phyloP scores from a whole-genome alignment of 2,888 invertebrate genomes.

The Agapostemon virescens region DNA sequence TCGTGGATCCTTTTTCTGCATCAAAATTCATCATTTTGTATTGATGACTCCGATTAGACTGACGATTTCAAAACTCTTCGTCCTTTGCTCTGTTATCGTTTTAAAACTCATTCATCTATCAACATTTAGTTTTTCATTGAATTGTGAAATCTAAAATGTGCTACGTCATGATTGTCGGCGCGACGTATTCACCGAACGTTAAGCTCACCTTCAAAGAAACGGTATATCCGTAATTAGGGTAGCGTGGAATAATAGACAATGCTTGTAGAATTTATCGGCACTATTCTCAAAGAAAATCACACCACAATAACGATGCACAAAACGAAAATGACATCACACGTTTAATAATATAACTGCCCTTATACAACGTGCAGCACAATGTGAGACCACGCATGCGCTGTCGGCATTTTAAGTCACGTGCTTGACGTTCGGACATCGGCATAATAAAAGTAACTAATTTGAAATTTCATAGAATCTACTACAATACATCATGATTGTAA shows the following conservation, averaged over 20 bases:
- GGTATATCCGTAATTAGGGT: slow-evolving; percentile 6
- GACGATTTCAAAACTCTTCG: slow-evolving; percentile 52
- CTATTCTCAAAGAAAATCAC: slow-evolving; percentile 11
- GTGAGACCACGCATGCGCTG: not conserved
- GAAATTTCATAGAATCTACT: not conserved
- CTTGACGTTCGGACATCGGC: not conserved
- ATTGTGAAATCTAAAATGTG: slow-evolving; percentile 42
- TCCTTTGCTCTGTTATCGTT: slow-evolving; percentile 50
- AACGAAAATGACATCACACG: slow-evolving; percentile 32
- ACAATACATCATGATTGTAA: not conserved
- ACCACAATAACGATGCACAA: not conserved
- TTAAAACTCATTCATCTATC: slow-evolving; percentile 52
- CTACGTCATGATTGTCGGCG: slow-evolving; percentile 50
- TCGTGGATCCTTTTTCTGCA: slow-evolving; percentile 48
- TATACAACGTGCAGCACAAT: not conserved
- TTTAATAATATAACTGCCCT: slow-evolving; percentile 1
- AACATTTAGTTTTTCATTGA: slow-evolving; percentile 44
- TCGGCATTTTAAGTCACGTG: not conserved
- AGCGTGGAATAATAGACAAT: not conserved
- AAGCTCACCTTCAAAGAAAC: slow-evolving; percentile 44
- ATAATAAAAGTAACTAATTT: not conserved
- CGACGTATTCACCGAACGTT: slow-evolving; percentile 17
- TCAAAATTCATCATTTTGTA: slow-evolving; percentile 53
- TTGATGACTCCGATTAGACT: slow-evolving; percentile 49
- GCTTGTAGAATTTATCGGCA: slow-evolving; percentile 1